Evolutionary conservation across 2,797 vertebrate genomes (phyloP), one percentile per base, ranked within the genome.

Genomic region (Basileuterus tristriatus): DNA sequence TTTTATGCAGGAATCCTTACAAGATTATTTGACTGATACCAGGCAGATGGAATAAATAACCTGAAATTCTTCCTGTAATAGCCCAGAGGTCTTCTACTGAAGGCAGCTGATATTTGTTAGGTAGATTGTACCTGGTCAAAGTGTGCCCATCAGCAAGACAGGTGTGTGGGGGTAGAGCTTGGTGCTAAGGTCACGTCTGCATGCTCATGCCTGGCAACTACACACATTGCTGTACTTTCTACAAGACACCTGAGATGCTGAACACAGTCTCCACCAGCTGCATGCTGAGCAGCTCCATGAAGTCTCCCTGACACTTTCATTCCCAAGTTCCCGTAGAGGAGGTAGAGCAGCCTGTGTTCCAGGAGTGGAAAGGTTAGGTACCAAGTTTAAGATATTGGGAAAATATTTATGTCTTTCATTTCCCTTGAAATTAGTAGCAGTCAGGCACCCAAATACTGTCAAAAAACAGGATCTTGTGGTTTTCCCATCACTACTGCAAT

Each of bases 271-370:
- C 44, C 47, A 86, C 11, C 46, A 60, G 41, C 26, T 72, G 37
- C 23, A 60, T 8, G 32, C 36, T 55, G 34, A 83, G n/a, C 15
- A 49, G 29, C 20, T 75, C 52, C 21, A 15, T 1, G 2, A 27
- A 34, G 14, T 56, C 32, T 68, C 29, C 43, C n/a, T 85, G 43
- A 39, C 12, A 29, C 6, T 20, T 29, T 76, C 17, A 49, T 56
- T 23, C 27, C n/a, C 47, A 50, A 37, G 20, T 7, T 37, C 5
- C 4, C 2, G 0, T 4, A 23, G 9, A 81, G 8, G 24, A 69
- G 24, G 29, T 17, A 69, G 20, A 29, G 12, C 9, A 68, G 13
- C 2, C 2, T 0, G 3, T 52, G 26, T 52, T 55, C 44, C 44
- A 59, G 58, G 52, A 44, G 7, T 36, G 18, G 46, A 72, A 89